Evolutionary conservation across 1,140 invertebrate genomes (phyloP).

Genomic region (Panagrolaimus sp.): DNA sequence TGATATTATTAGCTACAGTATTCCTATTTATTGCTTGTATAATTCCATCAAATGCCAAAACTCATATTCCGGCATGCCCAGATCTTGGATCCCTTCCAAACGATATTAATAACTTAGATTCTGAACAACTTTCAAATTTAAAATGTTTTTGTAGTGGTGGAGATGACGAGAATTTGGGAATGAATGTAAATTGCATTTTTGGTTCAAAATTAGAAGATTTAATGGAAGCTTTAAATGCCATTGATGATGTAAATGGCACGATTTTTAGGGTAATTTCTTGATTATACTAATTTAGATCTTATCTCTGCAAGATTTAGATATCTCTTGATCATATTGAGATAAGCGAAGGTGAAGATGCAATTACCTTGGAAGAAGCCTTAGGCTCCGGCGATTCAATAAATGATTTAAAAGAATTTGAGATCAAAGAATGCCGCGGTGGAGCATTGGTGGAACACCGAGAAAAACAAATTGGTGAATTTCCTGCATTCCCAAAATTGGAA

Average conservation of each 20-base stretch:
- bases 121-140: slow-evolving; percentile 22
- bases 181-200: slow-evolving; percentile 42
- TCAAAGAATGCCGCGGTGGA: slow-evolving; percentile 14
- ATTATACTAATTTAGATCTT: neutral
- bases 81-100: slow-evolving; percentile 13
- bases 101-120: slow-evolving; percentile 19
- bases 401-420: neutral
- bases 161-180: neutral
- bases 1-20: too few species aligned
- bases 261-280: slow-evolving; percentile 24
- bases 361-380: slow-evolving; percentile 5
- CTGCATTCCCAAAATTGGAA: slow-evolving; percentile 23
- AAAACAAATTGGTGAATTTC: slow-evolving; percentile 31
- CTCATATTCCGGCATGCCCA: slow-evolving; percentile 23
- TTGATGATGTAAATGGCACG: slow-evolving; percentile 29
- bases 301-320: slow-evolving; percentile 16
- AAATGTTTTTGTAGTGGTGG: slow-evolving; percentile 19
- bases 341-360: slow-evolving; percentile 4
- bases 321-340: slow-evolving; percentile 30
- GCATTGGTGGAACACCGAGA: slow-evolving; percentile 13
- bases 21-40: neutral
- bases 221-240: slow-evolving; percentile 19
- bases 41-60: neutral
- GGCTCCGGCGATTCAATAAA: neutral
- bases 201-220: slow-evolving; percentile 45